Conservation (phyloP, 2,888 invertebrate genomes). For the Cataglyphis cursor region DNA sequence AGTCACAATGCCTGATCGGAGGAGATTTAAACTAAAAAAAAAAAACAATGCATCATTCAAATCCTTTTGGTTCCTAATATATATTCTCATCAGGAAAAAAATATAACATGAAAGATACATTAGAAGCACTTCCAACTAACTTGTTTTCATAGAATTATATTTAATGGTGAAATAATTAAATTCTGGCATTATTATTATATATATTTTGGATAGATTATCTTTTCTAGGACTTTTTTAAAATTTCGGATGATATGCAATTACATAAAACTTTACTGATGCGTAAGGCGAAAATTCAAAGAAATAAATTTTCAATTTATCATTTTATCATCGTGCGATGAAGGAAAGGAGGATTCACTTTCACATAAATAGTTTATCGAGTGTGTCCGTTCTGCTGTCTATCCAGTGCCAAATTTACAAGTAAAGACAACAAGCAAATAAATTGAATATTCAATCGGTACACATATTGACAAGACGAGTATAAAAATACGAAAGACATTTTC, state of each 20-base stretch:
- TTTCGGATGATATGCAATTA: neutral
- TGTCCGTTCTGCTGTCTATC: slow-evolving; percentile 48
- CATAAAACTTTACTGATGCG: slow-evolving; percentile 2
- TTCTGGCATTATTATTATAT: neutral
- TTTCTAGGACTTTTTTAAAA: neutral
- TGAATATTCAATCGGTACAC: slow-evolving; percentile 30
- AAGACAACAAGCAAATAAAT: slow-evolving; percentile 38
- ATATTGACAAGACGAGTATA: slow-evolving; percentile 17
- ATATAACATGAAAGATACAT: neutral
- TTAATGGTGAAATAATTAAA: neutral
- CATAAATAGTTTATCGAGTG: slow-evolving; percentile 56
- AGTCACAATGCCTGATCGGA: slow-evolving; percentile 25
- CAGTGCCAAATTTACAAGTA: slow-evolving; percentile 32
- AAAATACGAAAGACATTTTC: neutral
- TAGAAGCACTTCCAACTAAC: neutral
- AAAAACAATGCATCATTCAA: neutral
- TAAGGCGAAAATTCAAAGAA: slow-evolving; percentile 69
- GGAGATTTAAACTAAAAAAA: slow-evolving; percentile 6
- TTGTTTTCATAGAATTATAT: neutral
- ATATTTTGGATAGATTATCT: neutral
- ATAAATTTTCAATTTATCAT: slow-evolving; percentile 71
- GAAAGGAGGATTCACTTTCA: slow-evolving; percentile 28
- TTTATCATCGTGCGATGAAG: slow-evolving; percentile 19
- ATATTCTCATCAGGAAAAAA: slow-evolving; percentile 7
- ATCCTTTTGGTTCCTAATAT: neutral